Conservation (phyloP, 92 coral and sea anemone species). For the Ricordea florida region DNA sequence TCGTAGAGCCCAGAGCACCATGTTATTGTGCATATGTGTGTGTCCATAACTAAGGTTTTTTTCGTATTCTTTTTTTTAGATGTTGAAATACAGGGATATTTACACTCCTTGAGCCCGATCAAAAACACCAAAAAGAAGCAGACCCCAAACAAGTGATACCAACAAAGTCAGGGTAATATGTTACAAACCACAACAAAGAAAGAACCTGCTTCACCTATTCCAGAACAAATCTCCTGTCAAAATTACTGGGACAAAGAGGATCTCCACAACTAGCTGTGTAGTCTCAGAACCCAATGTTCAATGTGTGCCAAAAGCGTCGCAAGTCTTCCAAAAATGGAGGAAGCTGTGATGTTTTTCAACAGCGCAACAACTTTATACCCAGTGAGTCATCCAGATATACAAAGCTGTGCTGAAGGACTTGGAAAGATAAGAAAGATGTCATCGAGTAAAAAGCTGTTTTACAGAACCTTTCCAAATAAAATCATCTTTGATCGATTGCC, state of each 20-base stretch:
- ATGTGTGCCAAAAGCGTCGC: too few relatives aligned
- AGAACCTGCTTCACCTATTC: slow-evolving; percentile 62
- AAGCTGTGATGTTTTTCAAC: too few relatives aligned
- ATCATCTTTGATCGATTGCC: too few relatives aligned
- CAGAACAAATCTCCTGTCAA: slow-evolving; percentile 57
- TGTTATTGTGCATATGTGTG: too few relatives aligned
- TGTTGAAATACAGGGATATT: slow-evolving; percentile 37
- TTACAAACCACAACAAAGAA: slow-evolving; percentile 61
- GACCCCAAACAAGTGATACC: slow-evolving; percentile 44
- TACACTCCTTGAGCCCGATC: slow-evolving; percentile 41
- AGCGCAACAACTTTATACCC: too few relatives aligned
- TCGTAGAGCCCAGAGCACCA: slow-evolving; percentile 23
- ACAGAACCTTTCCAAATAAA: too few relatives aligned
- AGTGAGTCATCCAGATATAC: too few relatives aligned
- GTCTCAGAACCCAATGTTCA: too few relatives aligned
- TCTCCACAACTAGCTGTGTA: slow-evolving; percentile 22
- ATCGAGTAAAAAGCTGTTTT: too few relatives aligned
- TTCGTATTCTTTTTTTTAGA: slow-evolving; percentile 4
- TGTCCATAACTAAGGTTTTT: slow-evolving; percentile 13
- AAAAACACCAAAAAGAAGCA: slow-evolving; percentile 41
- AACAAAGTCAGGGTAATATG: slow-evolving; percentile 58
- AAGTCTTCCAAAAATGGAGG: too few relatives aligned
- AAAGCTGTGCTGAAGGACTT: too few relatives aligned
- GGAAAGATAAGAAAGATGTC: too few relatives aligned
- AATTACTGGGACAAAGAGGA: slow-evolving; percentile 22